phyloP scores from a whole-genome alignment of 2,797 vertebrate species.

The Pterois miles region DNA sequence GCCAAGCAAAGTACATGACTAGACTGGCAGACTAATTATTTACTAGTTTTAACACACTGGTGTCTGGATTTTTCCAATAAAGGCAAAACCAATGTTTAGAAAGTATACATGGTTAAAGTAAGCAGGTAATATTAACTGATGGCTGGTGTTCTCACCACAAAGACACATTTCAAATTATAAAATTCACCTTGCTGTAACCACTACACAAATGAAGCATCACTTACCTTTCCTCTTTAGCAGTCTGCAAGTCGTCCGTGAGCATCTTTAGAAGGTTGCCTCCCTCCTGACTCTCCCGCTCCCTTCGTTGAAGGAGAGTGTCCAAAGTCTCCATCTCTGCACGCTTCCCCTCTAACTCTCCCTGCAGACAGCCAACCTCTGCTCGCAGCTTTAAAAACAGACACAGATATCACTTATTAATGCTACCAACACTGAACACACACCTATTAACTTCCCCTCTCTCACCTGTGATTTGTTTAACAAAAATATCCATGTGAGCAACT shows the following conservation, averaged over 20 bases:
- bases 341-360: conserved; percentile 82
- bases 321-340: conserved; percentile 86
- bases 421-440: not conserved
- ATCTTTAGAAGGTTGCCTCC: conserved; percentile 88
- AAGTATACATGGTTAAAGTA: no score
- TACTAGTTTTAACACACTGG: not conserved
- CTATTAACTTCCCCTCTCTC: not conserved
- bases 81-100: not conserved
- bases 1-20: not conserved
- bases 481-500: not conserved
- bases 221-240: conserved; percentile 86
- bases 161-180: not conserved
- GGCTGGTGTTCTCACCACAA: not conserved
- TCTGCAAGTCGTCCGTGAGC: conserved; percentile 87
- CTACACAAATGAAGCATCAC: conserved; percentile 8
- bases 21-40: not conserved
- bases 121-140: not conserved
- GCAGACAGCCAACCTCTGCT: conserved; percentile 83
- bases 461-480: conserved; percentile 1
- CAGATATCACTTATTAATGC: not conserved
- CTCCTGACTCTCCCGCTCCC: conserved; percentile 88
- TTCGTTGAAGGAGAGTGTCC: conserved; percentile 84
- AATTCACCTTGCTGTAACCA: not conserved
- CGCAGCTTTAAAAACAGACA: conserved; percentile 79
- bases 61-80: not conserved